A percentile compares a stretch with the other conserved stretches of the same genome.
Conservation (phyloP, 1,140 invertebrate species). For the Drosophila paulistorum region DNA sequence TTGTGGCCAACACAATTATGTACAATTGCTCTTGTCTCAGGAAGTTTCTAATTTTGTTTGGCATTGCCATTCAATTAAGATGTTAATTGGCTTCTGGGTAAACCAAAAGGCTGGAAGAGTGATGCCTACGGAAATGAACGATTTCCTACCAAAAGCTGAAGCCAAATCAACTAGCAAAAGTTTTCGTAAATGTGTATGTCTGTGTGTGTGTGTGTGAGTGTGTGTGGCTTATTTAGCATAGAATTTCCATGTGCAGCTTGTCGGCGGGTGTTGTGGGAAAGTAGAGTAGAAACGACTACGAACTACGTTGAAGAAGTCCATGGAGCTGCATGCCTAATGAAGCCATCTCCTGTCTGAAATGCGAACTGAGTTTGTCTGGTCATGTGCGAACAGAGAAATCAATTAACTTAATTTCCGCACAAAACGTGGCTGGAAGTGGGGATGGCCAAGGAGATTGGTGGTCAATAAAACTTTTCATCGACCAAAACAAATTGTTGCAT, state of each 20-base stretch:
- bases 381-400: conserved; percentile 81
- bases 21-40: conserved; percentile 33
- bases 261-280: neutral
- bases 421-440: conserved; percentile 50
- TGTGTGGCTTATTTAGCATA: conserved; percentile 63
- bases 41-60: conserved; percentile 35
- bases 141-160: conserved; percentile 58
- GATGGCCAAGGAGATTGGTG: conserved; percentile 18
- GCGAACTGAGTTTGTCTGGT: conserved; percentile 59
- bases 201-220: neutral
- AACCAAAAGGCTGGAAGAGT: conserved; percentile 33
- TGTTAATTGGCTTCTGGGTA: conserved; percentile 61
- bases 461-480: conserved; percentile 76
- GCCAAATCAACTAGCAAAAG: conserved; percentile 75
- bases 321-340: conserved; percentile 78
- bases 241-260: conserved; percentile 50
- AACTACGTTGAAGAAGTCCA: conserved; percentile 30
- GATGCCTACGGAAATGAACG: conserved; percentile 56
- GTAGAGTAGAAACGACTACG: neutral
- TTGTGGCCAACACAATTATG: conserved; percentile 52
- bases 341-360: conserved; percentile 51
- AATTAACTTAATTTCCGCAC: conserved; percentile 83
- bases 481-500: conserved; percentile 60
- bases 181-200: conserved; percentile 32
- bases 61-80: conserved; percentile 73